A percentile compares a stretch with the other conserved stretches of the same genome.
Conservation (phyloP, 2,888 invertebrate genomes). For the Sminthurides aquaticus region DNA sequence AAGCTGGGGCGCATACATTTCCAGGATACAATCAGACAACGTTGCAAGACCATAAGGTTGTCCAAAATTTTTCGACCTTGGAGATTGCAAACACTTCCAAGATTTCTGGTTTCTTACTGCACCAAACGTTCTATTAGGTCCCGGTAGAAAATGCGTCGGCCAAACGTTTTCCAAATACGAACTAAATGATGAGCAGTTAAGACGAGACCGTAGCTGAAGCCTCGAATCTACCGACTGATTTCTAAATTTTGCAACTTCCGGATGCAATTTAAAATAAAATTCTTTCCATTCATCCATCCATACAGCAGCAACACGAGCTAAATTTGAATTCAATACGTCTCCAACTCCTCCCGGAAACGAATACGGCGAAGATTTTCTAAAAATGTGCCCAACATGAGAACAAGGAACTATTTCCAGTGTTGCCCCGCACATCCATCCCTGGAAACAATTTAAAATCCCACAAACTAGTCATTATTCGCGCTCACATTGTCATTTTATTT, state of each 20-base stretch:
- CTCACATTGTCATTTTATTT: no score
- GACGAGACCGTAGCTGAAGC: conserved; percentile 53
- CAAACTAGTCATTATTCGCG: no score
- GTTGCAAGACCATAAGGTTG: conserved; percentile 66
- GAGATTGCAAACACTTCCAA: conserved; percentile 59
- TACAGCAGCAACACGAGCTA: conserved; percentile 85
- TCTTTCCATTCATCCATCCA: conserved; percentile 98
- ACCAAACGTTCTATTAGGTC: conserved; percentile 78
- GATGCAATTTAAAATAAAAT: conserved; percentile 81
- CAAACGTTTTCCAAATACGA: conserved; percentile 93
- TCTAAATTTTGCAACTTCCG: conserved; percentile 54
- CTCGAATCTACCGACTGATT: conserved; percentile 58
- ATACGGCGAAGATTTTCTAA: conserved; percentile 87
- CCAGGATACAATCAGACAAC: conserved; percentile 58
- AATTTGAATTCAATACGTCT: conserved; percentile 78
- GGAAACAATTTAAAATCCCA: no score
- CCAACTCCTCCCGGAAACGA: conserved; percentile 83
- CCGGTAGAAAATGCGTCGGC: conserved; percentile 94
- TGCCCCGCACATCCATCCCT: conserved; percentile 89
- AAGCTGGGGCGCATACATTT: conserved; percentile 57
- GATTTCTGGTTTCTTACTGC: conserved; percentile 59
- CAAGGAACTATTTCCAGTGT: conserved; percentile 83
- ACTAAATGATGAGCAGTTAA: conserved; percentile 69
- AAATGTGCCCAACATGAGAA: conserved; percentile 87
- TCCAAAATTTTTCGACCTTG: conserved; percentile 48